Base-by-base conservation (phyloP, 2,888 invertebrate species). In the Eupithecia tripunctaria region DNA sequence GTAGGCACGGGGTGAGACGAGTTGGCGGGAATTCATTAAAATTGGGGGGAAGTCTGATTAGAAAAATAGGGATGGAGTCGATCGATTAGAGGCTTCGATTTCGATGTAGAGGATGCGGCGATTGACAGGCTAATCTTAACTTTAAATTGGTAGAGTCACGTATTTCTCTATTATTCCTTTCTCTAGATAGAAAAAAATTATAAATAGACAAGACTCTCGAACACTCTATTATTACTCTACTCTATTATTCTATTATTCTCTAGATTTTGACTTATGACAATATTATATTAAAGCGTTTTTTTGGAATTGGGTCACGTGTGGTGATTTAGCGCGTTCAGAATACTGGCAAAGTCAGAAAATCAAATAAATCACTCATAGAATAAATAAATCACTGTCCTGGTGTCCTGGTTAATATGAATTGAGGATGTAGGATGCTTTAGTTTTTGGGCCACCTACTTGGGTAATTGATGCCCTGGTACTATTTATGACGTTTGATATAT, bases 371-470 rank as follows among this genome's bases (percentile, higher is more conserved):
- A n/a, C n/a, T n/a, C n/a, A n/a, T n/a, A n/a, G n/a, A n/a, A n/a
- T n/a, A n/a, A n/a, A n/a, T n/a, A n/a, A n/a, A n/a, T n/a, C n/a
- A 85, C 78, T 83, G 80, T 80, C 76, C 56, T 25, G 56, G 83
- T 86, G 86, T 85, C 84, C 86, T 86, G 84, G 82, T 84, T 86
- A 75, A 43, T 36, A 59, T 41, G 60, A 27, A 67, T 47, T 43
- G 32, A 12, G 29, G 21, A 59, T 43, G n/a, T 56, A 43, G 63
- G 69, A 69, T 66, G 15, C 36, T 56, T 43, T 21, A 3, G 14
- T 51, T 56, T 67, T 65, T 47, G 12, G 62, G 68, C 21, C 63
- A 74, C 59, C 68, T 67, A 41, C 36, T 66, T 67, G 25, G 21
- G 43, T 59, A n/a, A 63, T 41, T 59, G 32, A 12, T 32, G 21